Conservation (phyloP, 2,888 invertebrate species). For the Zygogramma bicolorata region DNA sequence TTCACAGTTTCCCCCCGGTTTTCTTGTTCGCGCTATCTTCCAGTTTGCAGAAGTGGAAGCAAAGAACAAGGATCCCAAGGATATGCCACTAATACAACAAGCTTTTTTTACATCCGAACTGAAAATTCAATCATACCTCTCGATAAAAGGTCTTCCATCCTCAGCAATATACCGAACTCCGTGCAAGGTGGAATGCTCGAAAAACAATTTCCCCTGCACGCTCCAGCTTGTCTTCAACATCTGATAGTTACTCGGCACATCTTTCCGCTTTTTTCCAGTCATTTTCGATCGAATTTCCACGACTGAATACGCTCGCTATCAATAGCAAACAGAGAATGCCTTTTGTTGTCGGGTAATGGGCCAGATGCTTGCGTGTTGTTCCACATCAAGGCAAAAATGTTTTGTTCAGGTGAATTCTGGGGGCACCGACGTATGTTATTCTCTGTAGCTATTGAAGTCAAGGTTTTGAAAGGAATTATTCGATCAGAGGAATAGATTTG, state of each 20-base stretch:
- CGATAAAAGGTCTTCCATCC: slow-evolving; percentile 79
- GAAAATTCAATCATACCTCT: slow-evolving; percentile 71
- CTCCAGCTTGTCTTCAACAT: slow-evolving; percentile 74
- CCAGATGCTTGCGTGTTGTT: neutral
- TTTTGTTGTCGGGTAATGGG: slow-evolving; percentile 2
- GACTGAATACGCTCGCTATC: slow-evolving; percentile 14
- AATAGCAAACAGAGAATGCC: slow-evolving; percentile 5
- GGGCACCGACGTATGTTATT: neutral
- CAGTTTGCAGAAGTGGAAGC: too few relatives aligned
- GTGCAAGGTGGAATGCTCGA: slow-evolving; percentile 82
- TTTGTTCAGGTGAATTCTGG: neutral
- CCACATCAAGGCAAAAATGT: neutral
- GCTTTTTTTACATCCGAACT: too few relatives aligned
- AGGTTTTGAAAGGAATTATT: too few relatives aligned
- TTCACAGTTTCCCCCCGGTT: too few relatives aligned
- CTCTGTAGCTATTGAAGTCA: too few relatives aligned
- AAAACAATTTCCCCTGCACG: slow-evolving; percentile 80
- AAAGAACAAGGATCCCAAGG: too few relatives aligned
- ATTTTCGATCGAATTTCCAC: slow-evolving; percentile 20
- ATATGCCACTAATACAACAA: too few relatives aligned
- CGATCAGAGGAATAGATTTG: too few relatives aligned
- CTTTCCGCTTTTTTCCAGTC: slow-evolving; percentile 12
- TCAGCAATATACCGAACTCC: slow-evolving; percentile 85
- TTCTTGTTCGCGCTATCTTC: too few relatives aligned
- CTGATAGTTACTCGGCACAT: slow-evolving; percentile 39